Percentiles rank a stretch among this genome's conserved stretches.
Conservation (phyloP, 2,888 invertebrate genomes). For the Gymnoscelis rufifasciata region DNA sequence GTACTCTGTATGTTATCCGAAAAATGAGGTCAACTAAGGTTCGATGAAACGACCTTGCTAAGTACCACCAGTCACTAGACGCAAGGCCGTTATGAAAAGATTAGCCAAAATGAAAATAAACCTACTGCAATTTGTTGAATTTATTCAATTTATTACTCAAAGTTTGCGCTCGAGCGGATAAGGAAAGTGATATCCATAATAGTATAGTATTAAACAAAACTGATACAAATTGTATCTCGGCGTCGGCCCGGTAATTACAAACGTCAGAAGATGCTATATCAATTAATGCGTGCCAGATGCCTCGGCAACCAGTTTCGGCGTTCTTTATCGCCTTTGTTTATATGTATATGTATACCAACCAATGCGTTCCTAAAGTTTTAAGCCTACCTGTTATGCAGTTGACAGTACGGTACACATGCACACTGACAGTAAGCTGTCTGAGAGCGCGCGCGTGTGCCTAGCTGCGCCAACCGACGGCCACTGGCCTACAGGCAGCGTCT, state of each 20-base stretch:
- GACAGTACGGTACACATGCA: conserved; percentile 64
- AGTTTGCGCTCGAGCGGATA: conserved; percentile 7
- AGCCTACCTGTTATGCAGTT: conserved; percentile 75
- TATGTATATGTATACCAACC: too few relatives aligned
- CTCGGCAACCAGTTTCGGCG: conserved; percentile 67
- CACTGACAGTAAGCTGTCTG: conserved; percentile 50
- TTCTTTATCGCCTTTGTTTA: conserved; percentile 58
- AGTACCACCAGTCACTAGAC: conserved; percentile 28
- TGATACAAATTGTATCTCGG: conserved; percentile 25
- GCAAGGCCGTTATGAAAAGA: conserved; percentile 28
- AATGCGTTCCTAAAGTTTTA: conserved; percentile 37
- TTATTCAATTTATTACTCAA: conserved; percentile 16
- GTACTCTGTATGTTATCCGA: conserved; percentile 35
- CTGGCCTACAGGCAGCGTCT: conserved; percentile 41
- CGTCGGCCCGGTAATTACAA: conserved; percentile 46
- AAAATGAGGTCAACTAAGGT: conserved; percentile 43
- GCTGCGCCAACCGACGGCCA: conserved; percentile 60
- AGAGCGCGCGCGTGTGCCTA: conserved; percentile 53
- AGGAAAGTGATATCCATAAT: conserved; percentile 24
- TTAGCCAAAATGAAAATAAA: conserved; percentile 21
- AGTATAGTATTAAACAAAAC: conserved; percentile 21
- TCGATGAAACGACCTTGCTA: conserved; percentile 37
- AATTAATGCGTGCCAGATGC: conserved; percentile 74
- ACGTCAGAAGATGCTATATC: conserved; percentile 63
- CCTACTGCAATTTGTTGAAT: conserved; percentile 8